Conservation (phyloP, 2,113 vertebrate species). For the Brienomyrus longianalis region DNA sequence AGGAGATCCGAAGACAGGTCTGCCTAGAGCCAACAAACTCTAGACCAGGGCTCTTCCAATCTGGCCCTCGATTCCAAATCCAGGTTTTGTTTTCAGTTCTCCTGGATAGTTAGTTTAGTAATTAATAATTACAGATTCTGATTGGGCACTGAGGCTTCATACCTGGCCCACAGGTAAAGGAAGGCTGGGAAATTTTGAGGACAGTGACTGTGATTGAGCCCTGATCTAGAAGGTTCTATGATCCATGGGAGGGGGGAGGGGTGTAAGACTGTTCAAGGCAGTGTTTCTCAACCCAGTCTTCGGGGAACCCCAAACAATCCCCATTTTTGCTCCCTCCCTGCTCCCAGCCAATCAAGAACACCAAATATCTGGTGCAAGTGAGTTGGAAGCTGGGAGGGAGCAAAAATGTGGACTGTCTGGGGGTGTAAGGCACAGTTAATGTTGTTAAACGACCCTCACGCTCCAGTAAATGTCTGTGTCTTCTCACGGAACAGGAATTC, state of each 20-base stretch:
- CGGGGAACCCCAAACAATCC: not conserved
- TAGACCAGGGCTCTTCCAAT: not conserved
- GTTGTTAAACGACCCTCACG: not conserved
- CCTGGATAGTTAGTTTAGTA: not conserved
- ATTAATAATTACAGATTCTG: not conserved
- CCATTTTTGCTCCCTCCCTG: not conserved
- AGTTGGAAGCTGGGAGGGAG: not conserved
- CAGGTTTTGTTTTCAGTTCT: not conserved
- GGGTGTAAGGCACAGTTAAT: not conserved
- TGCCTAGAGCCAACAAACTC: not conserved
- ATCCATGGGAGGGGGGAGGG: not conserved
- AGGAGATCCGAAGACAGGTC: conserved; percentile 1
- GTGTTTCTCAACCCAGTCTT: not conserved
- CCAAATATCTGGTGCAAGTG: not conserved
- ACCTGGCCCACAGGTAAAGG: not conserved
- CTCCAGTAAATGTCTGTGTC: not conserved
- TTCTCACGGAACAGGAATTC: conserved; percentile 70
- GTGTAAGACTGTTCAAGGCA: not conserved
- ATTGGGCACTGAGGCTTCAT: not conserved
- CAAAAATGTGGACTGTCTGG: not conserved
- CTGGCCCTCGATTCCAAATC: not conserved
- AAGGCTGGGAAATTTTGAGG: not conserved
- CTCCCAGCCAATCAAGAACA: not conserved
- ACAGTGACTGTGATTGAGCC: not conserved
- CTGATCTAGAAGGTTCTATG: not conserved